Conservation (phyloP, 2,888 invertebrate genomes). For the Chelonus formosanus region DNA sequence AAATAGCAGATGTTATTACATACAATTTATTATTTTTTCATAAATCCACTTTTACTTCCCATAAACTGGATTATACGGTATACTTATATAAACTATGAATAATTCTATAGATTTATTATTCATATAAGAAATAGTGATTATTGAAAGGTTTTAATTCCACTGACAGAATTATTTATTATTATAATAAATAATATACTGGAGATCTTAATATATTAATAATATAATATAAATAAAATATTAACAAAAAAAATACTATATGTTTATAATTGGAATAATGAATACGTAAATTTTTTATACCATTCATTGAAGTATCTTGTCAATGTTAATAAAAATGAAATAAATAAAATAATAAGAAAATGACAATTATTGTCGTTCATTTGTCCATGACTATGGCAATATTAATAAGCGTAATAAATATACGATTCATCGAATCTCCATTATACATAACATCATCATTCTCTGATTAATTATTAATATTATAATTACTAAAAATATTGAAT, state of each 20-base stretch:
- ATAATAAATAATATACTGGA: not conserved
- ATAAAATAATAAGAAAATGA: slow-evolving; percentile 28
- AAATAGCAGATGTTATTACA: slow-evolving; percentile 57
- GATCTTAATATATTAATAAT: slow-evolving; percentile 11
- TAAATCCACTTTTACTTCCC: slow-evolving; percentile 53
- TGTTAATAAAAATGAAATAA: slow-evolving; percentile 31
- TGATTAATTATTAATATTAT: slow-evolving; percentile 40
- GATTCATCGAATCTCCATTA: slow-evolving; percentile 45
- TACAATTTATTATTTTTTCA: slow-evolving; percentile 61
- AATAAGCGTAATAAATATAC: slow-evolving; percentile 41
- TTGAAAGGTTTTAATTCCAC: slow-evolving; percentile 15
- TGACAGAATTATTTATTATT: slow-evolving; percentile 17
- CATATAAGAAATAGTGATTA: slow-evolving; percentile 20
- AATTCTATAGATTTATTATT: slow-evolving; percentile 11
- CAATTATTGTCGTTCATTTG: slow-evolving; percentile 40
- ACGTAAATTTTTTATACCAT: slow-evolving; percentile 38
- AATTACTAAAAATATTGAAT: slow-evolving; percentile 44
- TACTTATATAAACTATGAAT: slow-evolving; percentile 44
- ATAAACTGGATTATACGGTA: slow-evolving; percentile 38
- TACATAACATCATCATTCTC: slow-evolving; percentile 46
- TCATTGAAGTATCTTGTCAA: slow-evolving; percentile 41
- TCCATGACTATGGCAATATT: slow-evolving; percentile 41
- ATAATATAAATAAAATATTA: slow-evolving; percentile 15
- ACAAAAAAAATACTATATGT: slow-evolving; percentile 27
- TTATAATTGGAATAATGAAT: slow-evolving; percentile 28